Evolutionary conservation across 2,113 vertebrate species (phyloP).

Genomic region (Microcebus jonahi): DNA sequence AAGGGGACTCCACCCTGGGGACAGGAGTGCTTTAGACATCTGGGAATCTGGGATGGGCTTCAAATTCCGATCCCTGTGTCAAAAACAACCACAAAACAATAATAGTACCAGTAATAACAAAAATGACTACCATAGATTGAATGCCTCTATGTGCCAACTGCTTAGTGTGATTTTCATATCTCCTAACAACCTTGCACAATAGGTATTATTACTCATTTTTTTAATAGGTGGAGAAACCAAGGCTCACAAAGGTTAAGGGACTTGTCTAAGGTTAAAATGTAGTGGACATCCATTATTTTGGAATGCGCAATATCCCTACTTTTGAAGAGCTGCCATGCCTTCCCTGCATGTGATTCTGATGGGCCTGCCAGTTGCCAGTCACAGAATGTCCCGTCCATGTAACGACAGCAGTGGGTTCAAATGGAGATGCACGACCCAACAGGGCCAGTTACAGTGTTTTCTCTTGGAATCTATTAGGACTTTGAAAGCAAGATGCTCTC

Average conservation of each 20-base stretch:
- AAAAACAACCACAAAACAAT: constrained; percentile 48
- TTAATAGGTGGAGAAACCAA: not conserved
- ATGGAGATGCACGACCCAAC: not conserved
- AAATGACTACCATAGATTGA: not conserved
- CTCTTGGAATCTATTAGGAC: not conserved
- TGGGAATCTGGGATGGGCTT: constrained; percentile 66
- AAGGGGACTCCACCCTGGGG: constrained; percentile 83
- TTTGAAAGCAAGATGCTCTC: not conserved
- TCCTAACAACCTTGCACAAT: not conserved
- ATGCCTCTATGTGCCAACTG: not conserved
- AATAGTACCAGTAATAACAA: constrained; percentile 51
- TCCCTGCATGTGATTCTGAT: not conserved
- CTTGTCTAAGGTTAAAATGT: not conserved
- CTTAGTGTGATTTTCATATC: constrained; percentile 12
- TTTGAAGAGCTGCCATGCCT: not conserved
- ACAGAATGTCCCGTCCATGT: not conserved
- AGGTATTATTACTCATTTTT: not conserved
- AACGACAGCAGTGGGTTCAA: not conserved
- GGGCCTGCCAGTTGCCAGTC: not conserved
- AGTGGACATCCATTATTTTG: not conserved
- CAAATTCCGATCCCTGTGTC: constrained; percentile 23
- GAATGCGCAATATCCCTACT: not conserved
- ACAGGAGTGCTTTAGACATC: constrained; percentile 73
- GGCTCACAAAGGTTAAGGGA: not conserved
- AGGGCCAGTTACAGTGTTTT: not conserved